These are phyloP conservation scores for Acanthococcus lagerstroemiae DNA, from an alignment of 2,888 invertebrate genomes.

Conservation along the genomic window DNA sequence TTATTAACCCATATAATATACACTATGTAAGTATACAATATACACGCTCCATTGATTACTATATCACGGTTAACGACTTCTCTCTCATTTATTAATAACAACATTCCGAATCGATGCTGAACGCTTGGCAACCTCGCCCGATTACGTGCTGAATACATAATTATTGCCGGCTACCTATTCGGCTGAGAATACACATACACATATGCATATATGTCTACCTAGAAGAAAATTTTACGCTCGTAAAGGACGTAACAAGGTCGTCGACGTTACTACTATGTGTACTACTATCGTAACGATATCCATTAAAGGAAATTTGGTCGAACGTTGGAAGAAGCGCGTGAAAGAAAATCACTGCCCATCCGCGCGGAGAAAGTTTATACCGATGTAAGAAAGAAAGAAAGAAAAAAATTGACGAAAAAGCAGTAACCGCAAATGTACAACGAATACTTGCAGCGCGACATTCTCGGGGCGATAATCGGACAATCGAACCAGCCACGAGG, in stretches of 20 bases:
- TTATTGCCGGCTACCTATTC: conserved; percentile 22
- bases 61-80: conserved; percentile 12
- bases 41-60: not conserved
- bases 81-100: not conserved
- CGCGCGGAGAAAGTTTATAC: too few species aligned
- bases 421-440: too few species aligned
- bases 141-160: conserved; percentile 22
- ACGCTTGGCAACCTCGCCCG: conserved; percentile 25
- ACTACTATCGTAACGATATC: conserved; percentile 7
- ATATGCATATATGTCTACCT: too few species aligned
- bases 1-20: not conserved
- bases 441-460: too few species aligned
- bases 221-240: conserved; percentile 14
- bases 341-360: too few species aligned
- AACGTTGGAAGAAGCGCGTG: not conserved
- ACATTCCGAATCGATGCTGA: conserved; percentile 1
- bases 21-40: not conserved
- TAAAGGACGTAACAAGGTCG: conserved; percentile 22
- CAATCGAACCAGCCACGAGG: too few species aligned
- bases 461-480: too few species aligned
- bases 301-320: conserved; percentile 17
- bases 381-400: too few species aligned
- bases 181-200: conserved; percentile 13
- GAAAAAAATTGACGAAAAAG: too few species aligned
- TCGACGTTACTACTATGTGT: conserved; percentile 11